Base-by-base conservation (phyloP, 2,888 invertebrate species). In the Drosophila vallismaia region DNA sequence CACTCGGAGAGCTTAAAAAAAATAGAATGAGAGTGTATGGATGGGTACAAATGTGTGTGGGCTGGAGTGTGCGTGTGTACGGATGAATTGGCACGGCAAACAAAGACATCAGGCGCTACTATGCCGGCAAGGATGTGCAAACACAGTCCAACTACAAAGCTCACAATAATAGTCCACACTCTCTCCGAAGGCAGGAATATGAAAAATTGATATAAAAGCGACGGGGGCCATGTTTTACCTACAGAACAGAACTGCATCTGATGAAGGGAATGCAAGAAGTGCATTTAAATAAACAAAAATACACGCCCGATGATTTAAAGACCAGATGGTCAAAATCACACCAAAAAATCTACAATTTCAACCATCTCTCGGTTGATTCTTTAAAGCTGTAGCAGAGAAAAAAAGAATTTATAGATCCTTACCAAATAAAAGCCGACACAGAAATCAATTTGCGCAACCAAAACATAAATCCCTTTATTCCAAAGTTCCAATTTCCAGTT, bases 11-110 rank as follows among this genome's bases (percentile, higher is more conserved):
- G 75, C 68, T 62, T 66, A 66, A 55, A 52, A 55, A 77, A 76
- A 64, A 50, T 48, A 60, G 33, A 51, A 33, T 26, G 9, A 12
- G 59, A 28, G 50, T 29, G 36, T 46, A 19, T n/a, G 51, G 19
- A 40, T 31, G 55, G 24, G 31, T 55, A 46, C n/a, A 10, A 24
- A 36, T 50, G 31, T 24, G 31, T 24, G 28, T 52, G 46, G 51
- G 31, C 10, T 46, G n/a, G 63, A 26, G 49, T 51, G 33, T 42
- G 62, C 33, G 60, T 49, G 50, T 68, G 64, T 50, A 70, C 79
- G 83, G 82, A 77, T 86, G 82, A 86, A 83, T 82, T 75, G 76
- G 76, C 82, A 79, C 60, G 59, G 66, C 79, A 84, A 84, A 86
- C 84, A 86, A 84, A 72, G 76, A 71, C 79, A 84, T 82, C 79